Percentiles rank a stretch among this genome's conserved stretches.
These are phyloP conservation scores for Recurvirostra avosetta DNA, from an alignment of 2,113 vertebrate species.

Conservation along the genomic window DNA sequence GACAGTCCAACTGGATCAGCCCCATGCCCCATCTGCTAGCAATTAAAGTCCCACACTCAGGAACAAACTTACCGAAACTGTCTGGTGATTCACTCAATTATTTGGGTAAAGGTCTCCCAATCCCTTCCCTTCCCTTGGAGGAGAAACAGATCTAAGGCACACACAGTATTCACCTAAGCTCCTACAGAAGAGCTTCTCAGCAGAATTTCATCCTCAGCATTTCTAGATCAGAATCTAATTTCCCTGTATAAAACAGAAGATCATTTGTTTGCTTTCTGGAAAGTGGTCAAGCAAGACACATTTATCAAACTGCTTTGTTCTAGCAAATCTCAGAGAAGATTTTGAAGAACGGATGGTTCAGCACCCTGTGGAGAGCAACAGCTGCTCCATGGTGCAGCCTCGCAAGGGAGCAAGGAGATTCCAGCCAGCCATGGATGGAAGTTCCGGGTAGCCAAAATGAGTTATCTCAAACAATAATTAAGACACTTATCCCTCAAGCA, in stretches of 20 bases:
- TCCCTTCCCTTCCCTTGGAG: background rate
- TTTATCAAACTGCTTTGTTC: background rate
- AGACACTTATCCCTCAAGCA: background rate
- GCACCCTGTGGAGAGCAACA: background rate
- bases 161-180: background rate
- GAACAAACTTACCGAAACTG: background rate
- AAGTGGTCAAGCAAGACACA: background rate
- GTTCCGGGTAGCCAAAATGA: background rate
- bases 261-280: background rate
- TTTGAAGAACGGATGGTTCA: background rate
- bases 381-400: background rate
- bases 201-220: background rate
- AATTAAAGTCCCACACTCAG: background rate
- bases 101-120: background rate
- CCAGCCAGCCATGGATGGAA: background rate
- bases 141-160: background rate
- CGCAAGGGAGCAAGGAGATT: background rate
- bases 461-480: background rate
- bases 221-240: background rate
- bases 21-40: fast-evolving
- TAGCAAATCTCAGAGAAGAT: background rate
- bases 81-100: background rate
- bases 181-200: background rate
- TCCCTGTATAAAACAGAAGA: background rate
- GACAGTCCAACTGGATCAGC: background rate